Base-by-base conservation (phyloP, 2,797 vertebrate species). In the Gallirallus australis region DNA sequence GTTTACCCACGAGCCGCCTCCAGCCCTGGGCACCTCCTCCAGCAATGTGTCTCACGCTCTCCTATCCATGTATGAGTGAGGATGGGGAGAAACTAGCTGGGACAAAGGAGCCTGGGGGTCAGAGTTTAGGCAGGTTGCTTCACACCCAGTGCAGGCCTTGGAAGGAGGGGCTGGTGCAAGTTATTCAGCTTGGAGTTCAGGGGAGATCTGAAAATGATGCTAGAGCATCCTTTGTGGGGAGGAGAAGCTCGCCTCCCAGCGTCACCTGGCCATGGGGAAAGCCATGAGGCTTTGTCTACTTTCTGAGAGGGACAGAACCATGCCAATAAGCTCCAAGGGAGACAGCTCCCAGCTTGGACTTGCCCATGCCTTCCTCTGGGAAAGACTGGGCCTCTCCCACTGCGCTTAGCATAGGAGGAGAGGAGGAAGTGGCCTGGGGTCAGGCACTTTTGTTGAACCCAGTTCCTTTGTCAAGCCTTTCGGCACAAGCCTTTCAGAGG, bases 41-140 rank as follows among this genome's bases (percentile, higher is more conserved):
- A 10, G 40, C 68, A 31, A 53, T 1, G 60, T 6, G 28, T 27
- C 37, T 11, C 12, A 11, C 12, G 6, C 40, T 80, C 50, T 54
- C 28, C 50, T 40, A 3, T 13, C 72, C 30, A 5, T 1, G 0
- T 5, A 3, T 1, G 3, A 8, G 56, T n/a, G 47, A 7, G 8
- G 11, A 13, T n/a, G 42, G 42, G 42, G 42, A 42, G 56, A 15
- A 65, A 30, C 0, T 1, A n/a, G 11, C 12, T 42, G 53, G 56
- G 18, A 13, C 1, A 13, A 11, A n/a, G 21, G 28, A 25, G 40
- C 9, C 2, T 4, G 27, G 9, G 54, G 66, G 68, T 79, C 53
- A 13, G 66, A n/a, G 56, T 19, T 52, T 20, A 12, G 18, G 35
- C 40, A 30, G 33, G 31, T 23, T 37, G 31, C 27, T 53, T 87